Conservation (phyloP, 2,888 invertebrate species). For the Formica aserva region DNA sequence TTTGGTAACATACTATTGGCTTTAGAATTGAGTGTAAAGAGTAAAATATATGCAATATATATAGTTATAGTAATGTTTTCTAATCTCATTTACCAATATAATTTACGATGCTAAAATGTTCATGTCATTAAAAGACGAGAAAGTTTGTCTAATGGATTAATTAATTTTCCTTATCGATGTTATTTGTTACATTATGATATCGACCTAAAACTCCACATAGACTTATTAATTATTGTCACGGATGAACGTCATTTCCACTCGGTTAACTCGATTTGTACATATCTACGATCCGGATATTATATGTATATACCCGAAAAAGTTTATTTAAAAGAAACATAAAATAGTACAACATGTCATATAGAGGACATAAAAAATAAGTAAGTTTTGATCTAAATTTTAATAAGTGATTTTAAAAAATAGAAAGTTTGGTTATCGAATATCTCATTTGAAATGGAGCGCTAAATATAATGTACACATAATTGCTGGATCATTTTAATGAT, state of each 20-base stretch:
- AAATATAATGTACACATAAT: neutral
- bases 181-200: neutral
- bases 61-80: neutral
- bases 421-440: neutral
- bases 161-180: neutral
- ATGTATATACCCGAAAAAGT: neutral
- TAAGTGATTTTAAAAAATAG: neutral
- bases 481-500: neutral
- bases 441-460: neutral
- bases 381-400: neutral
- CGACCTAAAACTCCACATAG: neutral
- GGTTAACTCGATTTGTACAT: neutral
- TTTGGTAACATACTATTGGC: neutral
- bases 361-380: neutral
- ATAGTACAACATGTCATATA: neutral
- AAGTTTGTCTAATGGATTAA: constrained; percentile 16
- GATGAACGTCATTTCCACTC: too few species aligned
- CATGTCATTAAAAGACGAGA: neutral
- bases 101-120: neutral
- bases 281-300: neutral
- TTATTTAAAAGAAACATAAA: neutral
- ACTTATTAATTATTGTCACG: constrained; percentile 11
- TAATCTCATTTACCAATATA: neutral
- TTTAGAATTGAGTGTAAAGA: neutral
- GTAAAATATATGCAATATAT: neutral